Evolutionary conservation across 1,140 invertebrate species (phyloP), one percentile per base, ranked within the genome.

Genomic region (Cheumatopsyche charites): DNA sequence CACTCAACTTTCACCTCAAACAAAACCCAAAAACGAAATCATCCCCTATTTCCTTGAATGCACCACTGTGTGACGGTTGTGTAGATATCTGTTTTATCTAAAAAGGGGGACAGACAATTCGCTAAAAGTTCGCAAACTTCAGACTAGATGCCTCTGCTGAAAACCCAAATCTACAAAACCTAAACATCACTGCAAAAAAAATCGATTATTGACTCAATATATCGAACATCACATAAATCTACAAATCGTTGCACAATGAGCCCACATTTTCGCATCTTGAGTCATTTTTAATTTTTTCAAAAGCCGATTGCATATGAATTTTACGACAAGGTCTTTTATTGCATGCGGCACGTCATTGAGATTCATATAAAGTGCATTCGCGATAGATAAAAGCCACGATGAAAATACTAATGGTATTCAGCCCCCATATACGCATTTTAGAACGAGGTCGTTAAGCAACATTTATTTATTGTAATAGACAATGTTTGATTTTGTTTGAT

Each of bases 31-130:
- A n/a, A n/a, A n/a, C n/a, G n/a, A n/a, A n/a, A n/a, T n/a, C n/a
- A n/a, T n/a, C n/a, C 21, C 25, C 17, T 63, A 11, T n/a, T 42
- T 0, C 29, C 36, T n/a, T 17, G 36, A 19, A n/a, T 63, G 36
- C 62, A 63, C 29, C 42, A 45, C 62, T 45, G 42, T 63, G 29
- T 23, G 26, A 47, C n/a, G 63, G 15, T 47, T 47, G 0, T 45
- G 70, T 17, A 69, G 73, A 52, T 65, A 55, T 45, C 73, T 75
- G 73, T 58, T 75, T 75, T 75, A 72, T 66, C 69, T 19, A 26
- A 52, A 36, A 43, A 19, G 55, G 66, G n/a, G 68, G 72, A 62
- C 70, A 63, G 65, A 66, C 66, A 36, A 42, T 68, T 36, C 36
- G 58, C 47, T 63, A 67, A 15, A 67, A 75, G 66, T 75, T 71